These are phyloP conservation scores for Meriones unguiculatus DNA, from an alignment of 2,113 vertebrate genomes.

Conservation along the genomic window DNA sequence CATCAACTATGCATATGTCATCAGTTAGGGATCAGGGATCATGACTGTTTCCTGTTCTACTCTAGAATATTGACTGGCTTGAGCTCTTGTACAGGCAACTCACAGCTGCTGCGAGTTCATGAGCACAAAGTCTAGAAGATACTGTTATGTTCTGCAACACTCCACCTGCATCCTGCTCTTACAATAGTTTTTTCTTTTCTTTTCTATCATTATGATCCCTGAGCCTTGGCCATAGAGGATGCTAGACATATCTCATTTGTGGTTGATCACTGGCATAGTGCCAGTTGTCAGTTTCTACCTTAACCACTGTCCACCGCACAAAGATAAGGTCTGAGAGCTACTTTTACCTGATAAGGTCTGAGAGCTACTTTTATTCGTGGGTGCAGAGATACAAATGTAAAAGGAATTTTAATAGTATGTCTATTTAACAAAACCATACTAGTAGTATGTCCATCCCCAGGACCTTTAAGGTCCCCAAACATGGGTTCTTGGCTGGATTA, in stretches of 20 bases:
- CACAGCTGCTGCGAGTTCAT: not conserved
- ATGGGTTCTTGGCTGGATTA: not conserved
- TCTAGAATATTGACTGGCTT: not conserved
- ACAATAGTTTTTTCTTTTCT: not conserved
- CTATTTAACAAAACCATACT: not conserved
- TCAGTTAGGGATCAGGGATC: not conserved
- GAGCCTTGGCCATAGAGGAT: not conserved
- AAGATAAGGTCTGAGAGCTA: not conserved
- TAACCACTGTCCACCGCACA: too few species aligned
- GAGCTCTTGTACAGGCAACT: not conserved
- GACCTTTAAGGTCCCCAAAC: not conserved
- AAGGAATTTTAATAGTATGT: not conserved
- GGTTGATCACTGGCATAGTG: too few species aligned
- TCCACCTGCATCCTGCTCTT: not conserved
- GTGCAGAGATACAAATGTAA: not conserved
- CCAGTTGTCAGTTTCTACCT: not conserved
- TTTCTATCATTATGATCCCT: not conserved
- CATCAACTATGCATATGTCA: not conserved
- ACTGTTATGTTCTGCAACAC: not conserved
- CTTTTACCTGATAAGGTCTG: not conserved
- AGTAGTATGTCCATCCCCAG: not conserved
- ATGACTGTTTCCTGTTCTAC: not conserved
- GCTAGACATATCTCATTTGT: not conserved
- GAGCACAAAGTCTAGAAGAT: not conserved
- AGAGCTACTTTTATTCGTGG: too few species aligned